Conservation (phyloP, 2,113 vertebrate species). For the Maccullochella peelii region DNA sequence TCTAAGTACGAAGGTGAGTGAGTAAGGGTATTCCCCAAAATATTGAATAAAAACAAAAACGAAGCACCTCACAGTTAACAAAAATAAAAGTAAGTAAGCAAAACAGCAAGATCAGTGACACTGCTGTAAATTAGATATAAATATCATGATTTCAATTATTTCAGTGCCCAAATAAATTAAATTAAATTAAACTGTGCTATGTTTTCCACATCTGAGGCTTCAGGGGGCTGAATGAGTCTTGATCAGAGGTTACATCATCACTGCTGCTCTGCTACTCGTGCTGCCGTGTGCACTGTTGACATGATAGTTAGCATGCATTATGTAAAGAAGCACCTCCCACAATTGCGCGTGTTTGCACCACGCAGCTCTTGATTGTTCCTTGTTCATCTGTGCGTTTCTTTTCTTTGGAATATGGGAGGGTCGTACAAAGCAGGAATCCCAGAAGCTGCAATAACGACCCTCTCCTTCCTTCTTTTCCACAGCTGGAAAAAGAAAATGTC, state of each 20-base stretch:
- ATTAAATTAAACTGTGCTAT: not conserved
- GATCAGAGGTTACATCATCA: conserved; percentile 46
- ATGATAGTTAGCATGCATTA: conserved; percentile 15
- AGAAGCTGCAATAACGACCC: conserved; percentile 13
- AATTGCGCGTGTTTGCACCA: conserved; percentile 12
- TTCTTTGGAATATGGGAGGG: not conserved
- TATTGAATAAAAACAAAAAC: no score
- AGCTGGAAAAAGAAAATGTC: conserved; percentile 11
- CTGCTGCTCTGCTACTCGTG: not conserved
- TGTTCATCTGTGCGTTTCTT: not conserved
- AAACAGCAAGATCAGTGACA: not conserved
- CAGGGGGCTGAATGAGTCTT: conserved; percentile 17
- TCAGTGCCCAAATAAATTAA: not conserved
- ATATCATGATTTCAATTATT: not conserved
- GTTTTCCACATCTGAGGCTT: not conserved
- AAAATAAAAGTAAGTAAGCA: not conserved
- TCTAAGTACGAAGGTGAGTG: no score
- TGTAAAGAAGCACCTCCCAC: conserved; percentile 37
- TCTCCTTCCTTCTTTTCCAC: not conserved
- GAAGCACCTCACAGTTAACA: not conserved
- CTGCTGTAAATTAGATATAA: no score
- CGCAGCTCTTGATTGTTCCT: not conserved
- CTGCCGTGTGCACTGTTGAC: conserved; percentile 7
- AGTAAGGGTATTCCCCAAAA: no score
- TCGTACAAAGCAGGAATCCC: not conserved